A percentile compares a stretch with the other conserved stretches of the same genome.
These are phyloP conservation scores for Ecliptopera silaceata DNA, from an alignment of 2,888 invertebrate species.

Conservation along the genomic window DNA sequence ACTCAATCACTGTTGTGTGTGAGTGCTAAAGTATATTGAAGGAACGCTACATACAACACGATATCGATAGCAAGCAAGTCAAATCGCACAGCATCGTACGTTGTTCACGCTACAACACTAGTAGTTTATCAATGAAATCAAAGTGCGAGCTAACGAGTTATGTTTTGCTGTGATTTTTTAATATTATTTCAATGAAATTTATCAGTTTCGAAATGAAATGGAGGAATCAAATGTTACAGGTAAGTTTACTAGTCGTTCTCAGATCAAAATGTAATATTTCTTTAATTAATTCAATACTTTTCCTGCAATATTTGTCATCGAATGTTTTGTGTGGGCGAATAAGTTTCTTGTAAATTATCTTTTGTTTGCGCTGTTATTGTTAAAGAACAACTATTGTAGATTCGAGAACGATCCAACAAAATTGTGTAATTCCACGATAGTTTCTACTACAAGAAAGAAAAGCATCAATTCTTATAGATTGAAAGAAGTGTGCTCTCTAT, in stretches of 20 bases:
- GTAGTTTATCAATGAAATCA: conserved; percentile 37
- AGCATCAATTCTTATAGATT: too few species aligned
- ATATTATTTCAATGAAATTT: conserved; percentile 41
- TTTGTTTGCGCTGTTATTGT: conserved; percentile 57
- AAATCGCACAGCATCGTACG: too few species aligned
- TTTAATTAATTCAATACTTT: conserved; percentile 45
- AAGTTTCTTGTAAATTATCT: conserved; percentile 63
- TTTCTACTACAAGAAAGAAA: not conserved
- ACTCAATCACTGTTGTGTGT: too few species aligned
- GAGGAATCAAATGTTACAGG: conserved; percentile 66
- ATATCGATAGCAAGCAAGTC: too few species aligned
- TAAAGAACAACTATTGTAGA: not conserved
- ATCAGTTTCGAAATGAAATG: conserved; percentile 69
- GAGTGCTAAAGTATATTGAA: too few species aligned
- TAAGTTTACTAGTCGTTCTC: conserved; percentile 39
- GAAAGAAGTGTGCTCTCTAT: too few species aligned
- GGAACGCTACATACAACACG: too few species aligned
- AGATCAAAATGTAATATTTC: conserved; percentile 1
- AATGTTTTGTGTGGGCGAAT: conserved; percentile 73
- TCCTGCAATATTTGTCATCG: conserved; percentile 55
- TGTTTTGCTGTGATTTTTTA: conserved; percentile 42
- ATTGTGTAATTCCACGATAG: too few species aligned
- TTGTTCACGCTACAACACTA: conserved; percentile 26
- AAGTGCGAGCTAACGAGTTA: conserved; percentile 42
- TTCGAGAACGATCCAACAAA: not conserved